Evolutionary conservation across 1,140 invertebrate species (phyloP), one percentile per base, ranked within the genome.

Genomic region (Panulirus ornatus): DNA sequence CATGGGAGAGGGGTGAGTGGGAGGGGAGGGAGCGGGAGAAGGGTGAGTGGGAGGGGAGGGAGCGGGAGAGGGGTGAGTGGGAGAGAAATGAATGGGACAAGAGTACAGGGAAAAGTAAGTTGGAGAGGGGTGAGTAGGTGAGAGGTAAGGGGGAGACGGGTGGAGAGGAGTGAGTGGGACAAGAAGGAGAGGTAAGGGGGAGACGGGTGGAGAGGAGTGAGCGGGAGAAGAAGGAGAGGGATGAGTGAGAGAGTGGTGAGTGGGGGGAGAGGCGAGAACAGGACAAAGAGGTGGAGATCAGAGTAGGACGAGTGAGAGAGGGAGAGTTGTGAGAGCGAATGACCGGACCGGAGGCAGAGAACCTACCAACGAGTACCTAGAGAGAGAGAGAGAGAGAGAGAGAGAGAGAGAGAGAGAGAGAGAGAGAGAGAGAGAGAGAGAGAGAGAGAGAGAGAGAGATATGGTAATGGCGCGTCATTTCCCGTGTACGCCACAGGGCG

Each of bases 351-450:
- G n/a, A n/a, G n/a, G n/a, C n/a, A n/a, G n/a, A n/a, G n/a, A n/a
- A n/a, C n/a, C n/a, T n/a, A n/a, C n/a, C n/a, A n/a, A n/a, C n/a
- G n/a, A n/a, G n/a, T n/a, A n/a, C n/a, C n/a, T n/a, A n/a, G n/a
- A n/a, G n/a, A n/a, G n/a, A n/a, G n/a, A n/a, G n/a, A n/a, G n/a
- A n/a, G n/a, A n/a, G n/a, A n/a, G n/a, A n/a, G n/a, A n/a, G n/a
- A n/a, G 51, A 58, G 51, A 58, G 51, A 58, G 51, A 58, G 51
- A 58, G 51, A 58, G 51, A 58, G 51, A 58, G 51, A 58, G 51
- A 58, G 51, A 58, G 51, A 58, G 51, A 58, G 51, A 58, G 51
- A 58, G 51, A 58, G 51, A 58, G 51, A 58, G 51, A 58, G 51
- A 58, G 51, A 58, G 51, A 58, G 51, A 58, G 51, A 58, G 51